A percentile compares a stretch with the other conserved stretches of the same genome.
These are phyloP conservation scores for Microctonus hyperodae DNA, from an alignment of 2,888 invertebrate species.

Conservation along the genomic window DNA sequence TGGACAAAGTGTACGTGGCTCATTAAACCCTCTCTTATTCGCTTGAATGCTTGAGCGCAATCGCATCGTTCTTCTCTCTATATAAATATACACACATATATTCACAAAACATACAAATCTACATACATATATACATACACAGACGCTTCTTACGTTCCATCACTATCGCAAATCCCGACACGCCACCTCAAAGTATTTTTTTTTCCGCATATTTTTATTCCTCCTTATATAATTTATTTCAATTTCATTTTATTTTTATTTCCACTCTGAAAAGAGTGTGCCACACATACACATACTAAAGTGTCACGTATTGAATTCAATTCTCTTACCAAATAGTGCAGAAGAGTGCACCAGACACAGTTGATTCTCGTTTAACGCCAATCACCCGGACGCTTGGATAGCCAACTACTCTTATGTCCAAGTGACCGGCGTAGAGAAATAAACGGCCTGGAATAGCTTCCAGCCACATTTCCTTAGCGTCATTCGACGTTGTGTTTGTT, in stretches of 20 bases:
- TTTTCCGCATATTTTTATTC: slow-evolving; percentile 7
- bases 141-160: slow-evolving; percentile 3
- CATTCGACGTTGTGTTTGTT: slow-evolving; percentile 33
- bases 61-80: slow-evolving; percentile 27
- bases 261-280: slow-evolving; percentile 3
- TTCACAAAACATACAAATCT: too few relatives aligned
- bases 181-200: slow-evolving; percentile 11
- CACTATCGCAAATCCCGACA: slow-evolving; percentile 28
- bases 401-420: slow-evolving; percentile 55
- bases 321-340: slow-evolving; percentile 58
- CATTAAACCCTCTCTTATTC: slow-evolving; percentile 34
- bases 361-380: slow-evolving; percentile 57
- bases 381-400: slow-evolving; percentile 59
- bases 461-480: slow-evolving; percentile 51
- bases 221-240: neutral
- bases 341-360: slow-evolving; percentile 51
- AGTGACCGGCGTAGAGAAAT: slow-evolving; percentile 58
- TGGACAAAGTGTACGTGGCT: slow-evolving; percentile 38
- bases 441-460: slow-evolving; percentile 57
- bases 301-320: slow-evolving; percentile 23
- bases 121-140: neutral
- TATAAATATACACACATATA: slow-evolving; percentile 16
- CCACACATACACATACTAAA: neutral
- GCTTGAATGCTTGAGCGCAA: slow-evolving; percentile 20
- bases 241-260: slow-evolving; percentile 1